phyloP scores from a whole-genome alignment of 2,888 invertebrate genomes.

The Microplitis manilae region DNA sequence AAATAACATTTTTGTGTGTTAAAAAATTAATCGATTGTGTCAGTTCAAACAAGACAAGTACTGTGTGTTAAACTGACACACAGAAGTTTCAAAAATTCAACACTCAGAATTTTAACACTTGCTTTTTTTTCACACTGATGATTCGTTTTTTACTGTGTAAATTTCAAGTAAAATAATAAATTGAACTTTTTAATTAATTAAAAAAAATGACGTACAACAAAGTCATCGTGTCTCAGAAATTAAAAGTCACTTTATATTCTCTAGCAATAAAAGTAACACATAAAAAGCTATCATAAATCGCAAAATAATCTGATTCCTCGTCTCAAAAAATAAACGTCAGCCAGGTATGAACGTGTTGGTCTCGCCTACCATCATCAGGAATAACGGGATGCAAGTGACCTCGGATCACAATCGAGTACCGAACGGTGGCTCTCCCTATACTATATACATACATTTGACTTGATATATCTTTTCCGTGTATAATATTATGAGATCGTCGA shows the following conservation, averaged over 20 bases:
- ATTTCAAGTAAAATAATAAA: neutral
- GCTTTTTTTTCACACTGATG: too few relatives aligned
- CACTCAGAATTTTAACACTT: too few relatives aligned
- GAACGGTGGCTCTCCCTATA: constrained; percentile 24
- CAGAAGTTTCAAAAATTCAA: too few relatives aligned
- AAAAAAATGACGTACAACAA: neutral
- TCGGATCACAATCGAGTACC: constrained; percentile 36
- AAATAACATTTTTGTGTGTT: too few relatives aligned
- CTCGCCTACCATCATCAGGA: neutral
- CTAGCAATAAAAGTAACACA: neutral
- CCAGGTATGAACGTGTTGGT: neutral
- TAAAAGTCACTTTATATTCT: neutral
- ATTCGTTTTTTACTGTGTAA: too few relatives aligned
- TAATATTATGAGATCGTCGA: constrained; percentile 12
- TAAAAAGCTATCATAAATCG: neutral
- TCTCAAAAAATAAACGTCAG: neutral
- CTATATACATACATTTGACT: constrained; percentile 8
- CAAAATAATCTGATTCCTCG: neutral
- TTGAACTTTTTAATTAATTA: neutral
- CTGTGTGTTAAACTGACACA: too few relatives aligned
- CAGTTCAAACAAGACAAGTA: too few relatives aligned
- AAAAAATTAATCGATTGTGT: too few relatives aligned
- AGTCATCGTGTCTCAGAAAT: neutral
- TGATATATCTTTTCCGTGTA: neutral
- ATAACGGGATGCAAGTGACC: constrained; percentile 34